Evolutionary conservation across 2,888 invertebrate species (phyloP).

Genomic region (Spisula solida): DNA sequence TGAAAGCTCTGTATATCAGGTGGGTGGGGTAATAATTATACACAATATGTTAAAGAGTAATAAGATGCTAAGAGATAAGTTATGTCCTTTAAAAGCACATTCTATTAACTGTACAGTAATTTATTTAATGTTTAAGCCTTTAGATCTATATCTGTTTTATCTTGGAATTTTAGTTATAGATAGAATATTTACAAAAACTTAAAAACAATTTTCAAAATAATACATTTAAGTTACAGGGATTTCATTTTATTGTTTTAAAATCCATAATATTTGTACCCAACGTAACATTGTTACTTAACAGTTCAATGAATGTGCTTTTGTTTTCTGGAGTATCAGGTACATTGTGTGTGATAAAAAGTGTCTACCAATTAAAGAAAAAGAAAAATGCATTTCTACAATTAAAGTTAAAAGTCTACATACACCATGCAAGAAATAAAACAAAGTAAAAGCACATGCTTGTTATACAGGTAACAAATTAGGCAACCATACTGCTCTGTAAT

Average conservation of each 20-base stretch:
- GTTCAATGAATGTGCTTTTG: background rate
- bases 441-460: constrained; percentile 27
- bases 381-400: background rate
- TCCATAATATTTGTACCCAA: too few relatives aligned
- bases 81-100: background rate
- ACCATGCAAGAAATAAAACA: background rate
- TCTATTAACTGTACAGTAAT: background rate
- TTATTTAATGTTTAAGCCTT: too few relatives aligned
- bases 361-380: background rate
- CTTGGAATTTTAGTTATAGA: too few relatives aligned
- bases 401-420: constrained; percentile 8
- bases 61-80: background rate
- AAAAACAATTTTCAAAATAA: too few relatives aligned
- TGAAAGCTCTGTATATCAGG: background rate
- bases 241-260: too few relatives aligned
- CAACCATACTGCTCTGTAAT: constrained; percentile 22
- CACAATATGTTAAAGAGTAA: background rate
- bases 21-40: background rate
- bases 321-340: too few relatives aligned
- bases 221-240: too few relatives aligned
- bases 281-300: too few relatives aligned
- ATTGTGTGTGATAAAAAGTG: background rate
- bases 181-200: too few relatives aligned
- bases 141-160: too few relatives aligned
- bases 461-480: constrained; percentile 5